phyloP scores from a whole-genome alignment of 2,797 vertebrate species.

The Melanotaenia parkinsoni region DNA sequence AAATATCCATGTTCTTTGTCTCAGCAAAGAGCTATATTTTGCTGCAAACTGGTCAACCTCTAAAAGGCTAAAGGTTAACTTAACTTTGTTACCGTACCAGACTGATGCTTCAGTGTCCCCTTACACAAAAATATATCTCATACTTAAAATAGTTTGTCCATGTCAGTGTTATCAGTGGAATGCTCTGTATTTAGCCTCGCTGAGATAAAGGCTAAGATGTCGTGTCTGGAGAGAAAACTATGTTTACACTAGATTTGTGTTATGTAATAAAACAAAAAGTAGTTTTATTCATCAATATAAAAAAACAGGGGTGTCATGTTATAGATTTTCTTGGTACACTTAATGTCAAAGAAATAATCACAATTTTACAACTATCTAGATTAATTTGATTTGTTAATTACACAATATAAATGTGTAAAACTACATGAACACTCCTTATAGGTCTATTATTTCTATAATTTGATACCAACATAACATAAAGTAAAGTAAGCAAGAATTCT shows the following conservation, averaged over 20 bases:
- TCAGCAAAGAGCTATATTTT: no score
- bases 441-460: no score
- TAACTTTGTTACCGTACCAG: conserved; percentile 9
- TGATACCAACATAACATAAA: no score
- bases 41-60: not conserved
- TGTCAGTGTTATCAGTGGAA: conserved; percentile 67
- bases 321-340: no score
- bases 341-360: no score
- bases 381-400: no score
- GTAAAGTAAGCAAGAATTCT: no score
- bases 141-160: conserved; percentile 49
- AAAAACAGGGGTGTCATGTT: no score
- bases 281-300: not conserved
- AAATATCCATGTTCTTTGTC: not conserved
- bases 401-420: no score
- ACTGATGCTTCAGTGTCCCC: not conserved
- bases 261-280: not conserved
- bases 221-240: conserved; percentile 24
- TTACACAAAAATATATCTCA: conserved; percentile 4
- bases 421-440: no score
- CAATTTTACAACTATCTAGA: no score
- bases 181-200: conserved; percentile 60
- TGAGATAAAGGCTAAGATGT: conserved; percentile 39
- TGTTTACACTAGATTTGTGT: not conserved
- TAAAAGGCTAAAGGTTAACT: not conserved